A percentile compares a stretch with the other conserved stretches of the same genome.
These are phyloP conservation scores for Tetramorium parvispinum DNA, from an alignment of 1,140 invertebrate species.

Conservation along the genomic window DNA sequence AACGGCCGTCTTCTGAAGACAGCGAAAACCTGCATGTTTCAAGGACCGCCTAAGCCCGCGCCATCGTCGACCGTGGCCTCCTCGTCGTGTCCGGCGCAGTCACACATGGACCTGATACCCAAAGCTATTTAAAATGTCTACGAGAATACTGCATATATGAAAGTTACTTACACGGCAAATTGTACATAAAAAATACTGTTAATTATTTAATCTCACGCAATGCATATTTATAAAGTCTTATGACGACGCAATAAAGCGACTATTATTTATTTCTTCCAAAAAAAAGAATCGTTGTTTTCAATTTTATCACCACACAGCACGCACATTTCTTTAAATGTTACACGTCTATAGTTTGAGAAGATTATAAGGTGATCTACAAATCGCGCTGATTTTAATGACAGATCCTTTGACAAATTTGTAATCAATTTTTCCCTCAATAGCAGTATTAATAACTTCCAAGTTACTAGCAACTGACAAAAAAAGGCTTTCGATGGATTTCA, in stretches of 20 bases:
- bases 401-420: neutral
- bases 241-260: constrained; percentile 62
- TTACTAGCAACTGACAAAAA: neutral
- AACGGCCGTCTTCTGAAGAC: constrained; percentile 87
- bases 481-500: neutral
- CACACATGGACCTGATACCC: constrained; percentile 68
- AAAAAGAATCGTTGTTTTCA: neutral
- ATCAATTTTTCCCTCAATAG: neutral
- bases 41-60: constrained; percentile 84
- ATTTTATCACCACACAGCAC: neutral
- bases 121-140: constrained; percentile 60
- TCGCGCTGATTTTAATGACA: neutral
- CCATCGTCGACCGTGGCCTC: constrained; percentile 74
- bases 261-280: constrained; percentile 66
- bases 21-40: constrained; percentile 88
- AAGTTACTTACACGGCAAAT: neutral
- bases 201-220: constrained; percentile 47
- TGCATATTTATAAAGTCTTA: neutral
- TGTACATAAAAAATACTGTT: constrained; percentile 61
- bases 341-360: neutral
- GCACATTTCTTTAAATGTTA: neutral
- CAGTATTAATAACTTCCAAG: neutral
- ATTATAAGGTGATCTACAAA: neutral
- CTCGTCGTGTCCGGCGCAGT: constrained; percentile 69
- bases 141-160: constrained; percentile 9